A percentile compares a stretch with the other conserved stretches of the same genome.
phyloP scores from a whole-genome alignment of 2,113 vertebrate species.

The Corydoras sp. region DNA sequence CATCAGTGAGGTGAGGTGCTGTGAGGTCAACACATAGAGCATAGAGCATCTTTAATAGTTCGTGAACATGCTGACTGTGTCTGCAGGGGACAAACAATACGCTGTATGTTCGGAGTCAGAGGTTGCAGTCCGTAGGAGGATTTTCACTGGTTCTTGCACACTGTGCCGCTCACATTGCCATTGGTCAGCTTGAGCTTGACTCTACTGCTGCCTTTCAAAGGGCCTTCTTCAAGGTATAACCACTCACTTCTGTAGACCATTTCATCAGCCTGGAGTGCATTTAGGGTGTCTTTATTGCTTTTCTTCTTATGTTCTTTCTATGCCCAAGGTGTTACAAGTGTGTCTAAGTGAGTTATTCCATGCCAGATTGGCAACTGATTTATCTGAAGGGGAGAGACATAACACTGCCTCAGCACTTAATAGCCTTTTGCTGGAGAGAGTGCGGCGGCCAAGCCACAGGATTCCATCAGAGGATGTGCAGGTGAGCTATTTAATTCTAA shows the following conservation, averaged over 20 bases:
- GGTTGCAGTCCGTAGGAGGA: slow-evolving; percentile 70
- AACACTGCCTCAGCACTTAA: slow-evolving; percentile 2
- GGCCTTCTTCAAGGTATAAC: slow-evolving; percentile 75
- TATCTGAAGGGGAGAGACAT: slow-evolving; percentile 18
- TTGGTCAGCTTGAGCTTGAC: slow-evolving; percentile 60
- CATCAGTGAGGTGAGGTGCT: no score
- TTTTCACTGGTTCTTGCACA: slow-evolving; percentile 78
- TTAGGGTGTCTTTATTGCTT: background rate
- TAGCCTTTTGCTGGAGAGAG: slow-evolving; percentile 51
- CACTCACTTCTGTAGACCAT: background rate
- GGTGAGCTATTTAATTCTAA: slow-evolving; percentile 20
- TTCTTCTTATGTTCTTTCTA: background rate
- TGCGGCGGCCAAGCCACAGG: slow-evolving; percentile 35
- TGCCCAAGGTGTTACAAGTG: slow-evolving; percentile 65
- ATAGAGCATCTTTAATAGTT: background rate
- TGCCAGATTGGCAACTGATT: slow-evolving; percentile 49
- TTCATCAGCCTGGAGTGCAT: background rate
- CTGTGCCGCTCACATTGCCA: slow-evolving; percentile 70
- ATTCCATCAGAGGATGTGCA: slow-evolving; percentile 64
- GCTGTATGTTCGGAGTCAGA: slow-evolving; percentile 70
- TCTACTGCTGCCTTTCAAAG: slow-evolving; percentile 65
- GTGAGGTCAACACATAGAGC: no score
- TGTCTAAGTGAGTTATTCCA: slow-evolving; percentile 71
- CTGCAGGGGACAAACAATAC: slow-evolving; percentile 61
- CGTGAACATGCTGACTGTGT: background rate